Evolutionary conservation across 1,140 invertebrate genomes (phyloP).

Genomic region (Ips typographus): DNA sequence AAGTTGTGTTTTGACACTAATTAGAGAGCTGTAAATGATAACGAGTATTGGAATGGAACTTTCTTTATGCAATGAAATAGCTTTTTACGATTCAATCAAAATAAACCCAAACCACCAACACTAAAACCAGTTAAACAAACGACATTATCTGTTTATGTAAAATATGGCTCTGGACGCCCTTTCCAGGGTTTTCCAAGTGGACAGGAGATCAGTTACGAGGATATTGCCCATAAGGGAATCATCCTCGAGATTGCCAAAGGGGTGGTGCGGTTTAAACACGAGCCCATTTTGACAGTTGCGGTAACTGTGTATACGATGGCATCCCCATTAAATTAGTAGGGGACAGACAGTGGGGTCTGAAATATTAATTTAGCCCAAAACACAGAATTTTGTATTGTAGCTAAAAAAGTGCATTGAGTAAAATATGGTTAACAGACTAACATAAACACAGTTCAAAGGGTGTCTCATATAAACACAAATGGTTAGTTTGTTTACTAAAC

Average conservation of each 20-base stretch:
- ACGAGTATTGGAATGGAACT: no score
- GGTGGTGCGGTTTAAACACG: constrained; percentile 24
- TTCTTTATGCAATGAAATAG: no score
- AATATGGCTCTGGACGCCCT: neutral
- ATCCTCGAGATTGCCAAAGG: constrained; percentile 28
- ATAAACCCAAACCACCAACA: no score
- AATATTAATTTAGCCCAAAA: neutral
- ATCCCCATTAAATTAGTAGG: constrained; percentile 27
- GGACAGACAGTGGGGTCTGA: constrained; percentile 24
- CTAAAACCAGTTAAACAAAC: no score
- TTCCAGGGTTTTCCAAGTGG: constrained; percentile 6
- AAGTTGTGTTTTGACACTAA: no score
- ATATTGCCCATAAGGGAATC: constrained; percentile 19
- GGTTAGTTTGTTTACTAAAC: neutral
- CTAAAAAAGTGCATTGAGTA: neutral
- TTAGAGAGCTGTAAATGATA: no score
- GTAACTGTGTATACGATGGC: constrained; percentile 19
- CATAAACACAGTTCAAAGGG: constrained; percentile 10
- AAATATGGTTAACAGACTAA: neutral
- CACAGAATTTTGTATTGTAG: no score
- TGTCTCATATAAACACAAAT: constrained; percentile 3
- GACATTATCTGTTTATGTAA: no score
- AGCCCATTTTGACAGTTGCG: constrained; percentile 26
- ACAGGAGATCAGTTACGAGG: constrained; percentile 20
- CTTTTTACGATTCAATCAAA: no score